Evolutionary conservation across 2,113 vertebrate genomes (phyloP), one percentile per base, ranked within the genome.

Genomic region (Rostratula benghalensis): DNA sequence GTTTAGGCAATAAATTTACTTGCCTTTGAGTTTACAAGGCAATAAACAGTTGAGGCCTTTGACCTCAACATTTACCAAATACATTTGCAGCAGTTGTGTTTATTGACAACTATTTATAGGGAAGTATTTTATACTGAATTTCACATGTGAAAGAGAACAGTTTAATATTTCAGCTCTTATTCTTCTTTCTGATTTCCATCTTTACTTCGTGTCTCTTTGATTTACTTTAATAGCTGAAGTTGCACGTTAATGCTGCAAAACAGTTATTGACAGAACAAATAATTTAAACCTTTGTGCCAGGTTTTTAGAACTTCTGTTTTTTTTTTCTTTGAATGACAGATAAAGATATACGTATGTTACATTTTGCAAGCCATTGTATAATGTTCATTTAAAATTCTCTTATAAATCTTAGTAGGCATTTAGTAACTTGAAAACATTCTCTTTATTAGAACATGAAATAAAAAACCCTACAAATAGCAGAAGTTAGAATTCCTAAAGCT

Each of bases 11-110:
- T 98, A 98, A 98, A 98, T 98, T 98, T 98, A 97, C 98, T 98
- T 98, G 98, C 98, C 98, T 98, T 98, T 98, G 98, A 98, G 97
- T 98, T 98, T 98, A 98, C 98, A 98, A 98, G 98, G 98, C 98
- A 98, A 98, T 98, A 98, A 98, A 98, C 98, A 98, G 98, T 89
- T 93, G 95, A 98, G 98, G 97, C 98, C 98, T 98, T 98, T 98
- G 98, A 98, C 98, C 98, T 97, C 96, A 95, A 97, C 98, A 94
- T 98, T 98, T 98, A 98, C 97, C 98, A 98, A 98, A 98, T 98
- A 98, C 97, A 97, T 98, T 98, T 97, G 97, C 98, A 98, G 97
- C 97, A 97, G 97, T 98, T 98, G 97, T 98, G 98, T 98, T 98
- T 98, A 98, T 98, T 98, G 98, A 98, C 97, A 97, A 97, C 97